Base-by-base conservation (phyloP, 2,888 invertebrate genomes). In the Cactoblastis cactorum region DNA sequence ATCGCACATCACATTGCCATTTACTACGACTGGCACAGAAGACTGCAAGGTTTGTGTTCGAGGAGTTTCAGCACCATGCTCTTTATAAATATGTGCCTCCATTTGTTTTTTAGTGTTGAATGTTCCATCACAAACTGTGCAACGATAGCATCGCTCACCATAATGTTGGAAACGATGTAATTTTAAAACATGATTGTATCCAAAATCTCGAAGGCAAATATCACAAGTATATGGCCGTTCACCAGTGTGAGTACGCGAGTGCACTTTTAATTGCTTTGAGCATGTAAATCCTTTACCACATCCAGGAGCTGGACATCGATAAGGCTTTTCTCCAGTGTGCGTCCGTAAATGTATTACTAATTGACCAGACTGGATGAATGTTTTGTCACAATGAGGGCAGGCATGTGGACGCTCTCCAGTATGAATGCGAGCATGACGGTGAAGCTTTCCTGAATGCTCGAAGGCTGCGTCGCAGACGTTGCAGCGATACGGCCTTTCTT, bases 281-380 rank as follows among this genome's bases (percentile, higher is more conserved):
- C 97, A 97, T 2, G 97, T 97, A 82, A 97, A 97, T 3, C 96
- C 96, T 74, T 97, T 97, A 45, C 94, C 95, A 74, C 97, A 97
- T 51, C 92, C 96, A 87, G 91, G 96, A 83, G 84, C 94, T 75
- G 92, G 96, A 92, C 80, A 95, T 80, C 77, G 93, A 74, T 96
- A 97, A 0, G 96, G 96, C 71, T 96, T 96, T 79, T 96, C 96
- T 0, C 94, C 95, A 0, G 97, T 97, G 72, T 96, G 97, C 0
- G 97, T 96, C 48, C 97, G 91, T 91, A 96, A 95, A 76, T 97
- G 97, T 61, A 97, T 97, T 1, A 97, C 97, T 64, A 97, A 83
- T 71, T 97, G 97, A 0, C 97, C 97, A 9, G 96, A 96, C 77
- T 97, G 97, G 50, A 97, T 97, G 74, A 97, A 97, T 0, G 96